Conservation (phyloP, 2,797 vertebrate genomes). For the Sternarchorhynchus goeldii region DNA sequence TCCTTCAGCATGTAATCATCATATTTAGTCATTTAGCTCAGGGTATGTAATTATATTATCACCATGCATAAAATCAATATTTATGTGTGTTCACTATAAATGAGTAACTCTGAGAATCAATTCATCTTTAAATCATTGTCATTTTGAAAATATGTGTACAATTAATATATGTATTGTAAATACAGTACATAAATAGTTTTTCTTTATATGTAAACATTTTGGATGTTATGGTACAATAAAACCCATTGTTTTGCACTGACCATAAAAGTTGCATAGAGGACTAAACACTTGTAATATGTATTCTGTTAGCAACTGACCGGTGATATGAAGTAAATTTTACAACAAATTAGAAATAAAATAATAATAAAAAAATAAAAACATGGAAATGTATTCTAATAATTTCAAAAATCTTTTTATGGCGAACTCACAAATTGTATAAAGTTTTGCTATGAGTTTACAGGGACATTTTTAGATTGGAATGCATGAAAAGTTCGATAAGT, state of each 20-base stretch:
- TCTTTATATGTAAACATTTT: constrained; percentile 56
- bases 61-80: constrained; percentile 40
- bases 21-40: constrained; percentile 56
- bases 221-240: constrained; percentile 55
- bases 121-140: constrained; percentile 39
- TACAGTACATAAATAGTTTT: constrained; percentile 42
- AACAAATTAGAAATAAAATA: neutral
- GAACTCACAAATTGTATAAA: no score
- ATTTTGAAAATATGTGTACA: constrained; percentile 40
- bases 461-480: neutral
- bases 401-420: no score
- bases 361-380: neutral
- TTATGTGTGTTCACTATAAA: constrained; percentile 43
- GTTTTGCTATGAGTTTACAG: neutral
- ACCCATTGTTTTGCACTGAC: constrained; percentile 55
- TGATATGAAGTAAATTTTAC: no score
- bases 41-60: constrained; percentile 57
- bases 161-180: constrained; percentile 45
- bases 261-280: constrained; percentile 20
- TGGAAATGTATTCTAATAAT: no score
- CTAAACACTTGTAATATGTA: neutral
- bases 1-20: constrained; percentile 51
- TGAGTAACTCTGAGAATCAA: constrained; percentile 29
- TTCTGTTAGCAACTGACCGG: no score
- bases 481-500: neutral